Evolutionary conservation across 1,140 invertebrate species (phyloP), one percentile per base, ranked within the genome.

Genomic region (silkworm (Bombyx mori)): DNA sequence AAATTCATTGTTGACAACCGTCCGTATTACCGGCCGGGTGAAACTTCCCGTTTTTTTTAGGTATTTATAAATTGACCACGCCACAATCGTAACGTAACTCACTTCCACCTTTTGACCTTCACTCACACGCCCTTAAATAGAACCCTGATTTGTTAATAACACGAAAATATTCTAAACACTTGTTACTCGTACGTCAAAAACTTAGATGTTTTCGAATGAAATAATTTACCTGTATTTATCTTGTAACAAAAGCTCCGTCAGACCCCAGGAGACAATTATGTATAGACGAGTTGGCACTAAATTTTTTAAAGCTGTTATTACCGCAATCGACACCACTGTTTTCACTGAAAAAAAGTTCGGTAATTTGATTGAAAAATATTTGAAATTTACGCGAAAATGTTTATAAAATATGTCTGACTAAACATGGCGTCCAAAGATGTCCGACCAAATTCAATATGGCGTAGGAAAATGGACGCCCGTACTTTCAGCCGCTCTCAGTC

Each of bases 381-480:
- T 88, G 82, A 88, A 88, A 87, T 85, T 88, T 87, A 88, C 86
- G 86, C 86, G 86, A 88, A 87, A 88, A 86, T 88, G 84, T 88
- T 88, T 88, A 88, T 86, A 88, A 88, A 88, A 88, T 88, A 88
- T 88, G 86, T 88, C 86, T 78, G 85, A 84, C 87, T 88, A 88
- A 88, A 88, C 86, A 88, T 88, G 87, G 87, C 87, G 87, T 87
- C 85, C 85, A 86, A 88, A 88, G 82, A 88, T 88, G 87, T 88
- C 85, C 85, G 87, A 87, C 87, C 75, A 86, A 88, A 86, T 88
- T 86, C 84, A 88, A 84, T 85, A 88, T 88, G 84, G 85, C 87
- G 85, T 82, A 79, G 79, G 82, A 87, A 86, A 82, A 88, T 87
- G 87, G 84, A 88, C 87, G 82, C 86, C 78, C 73, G 71, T 60